Base-by-base conservation (phyloP, 2,888 invertebrate genomes). In the Cheilosia soror region DNA sequence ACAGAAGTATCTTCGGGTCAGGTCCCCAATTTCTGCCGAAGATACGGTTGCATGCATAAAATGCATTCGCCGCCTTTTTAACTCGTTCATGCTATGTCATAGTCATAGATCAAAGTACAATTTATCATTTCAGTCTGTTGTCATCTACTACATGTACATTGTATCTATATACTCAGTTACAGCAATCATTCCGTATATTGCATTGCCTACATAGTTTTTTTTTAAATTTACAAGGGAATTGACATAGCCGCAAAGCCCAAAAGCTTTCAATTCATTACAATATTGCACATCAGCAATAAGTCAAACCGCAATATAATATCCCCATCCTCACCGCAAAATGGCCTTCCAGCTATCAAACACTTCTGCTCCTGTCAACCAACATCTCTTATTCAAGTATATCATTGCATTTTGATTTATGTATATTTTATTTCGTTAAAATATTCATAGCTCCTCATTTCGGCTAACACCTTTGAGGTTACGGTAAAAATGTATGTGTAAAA, bases 341-440 rank as follows among this genome's bases (percentile, higher is more conserved):
- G 44, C 33, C 42, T 13, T n/a, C 42, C 42, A 49, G 37, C 42
- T 4, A 15, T 44, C 25, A 25, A 25, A n/a, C 25, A 49, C 49
- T 11, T 20, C n/a, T 13, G 31, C 37, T 31, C 15, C 77, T 27
- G 20, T 37, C 47, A 65, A 37, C 42, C 25, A 31, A 63, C 63
- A 81, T 62, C 72, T 73, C 68, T 73, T 68, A 78, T 78, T 83
- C 79, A 75, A 75, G 79, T 69, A 83, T 79, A 84, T 79, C 78
- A 75, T 84, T 84, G 63, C 84, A 75, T 68, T 84, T 84, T 84
- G 84, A 84, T 84, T 84, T 84, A 84, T 84, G 84, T 75, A 79
- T 84, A 79, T 79, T 84, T 84, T 84, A 84, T 79, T 84, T 84
- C 58, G 55, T 11, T 84, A 69, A 84, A 84, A 79, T 84, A 84